Percentiles rank a stretch among this genome's conserved stretches.
Evolutionary conservation across 2,888 invertebrate genomes (phyloP).

Genomic region (Epistrophe grossulariae): DNA sequence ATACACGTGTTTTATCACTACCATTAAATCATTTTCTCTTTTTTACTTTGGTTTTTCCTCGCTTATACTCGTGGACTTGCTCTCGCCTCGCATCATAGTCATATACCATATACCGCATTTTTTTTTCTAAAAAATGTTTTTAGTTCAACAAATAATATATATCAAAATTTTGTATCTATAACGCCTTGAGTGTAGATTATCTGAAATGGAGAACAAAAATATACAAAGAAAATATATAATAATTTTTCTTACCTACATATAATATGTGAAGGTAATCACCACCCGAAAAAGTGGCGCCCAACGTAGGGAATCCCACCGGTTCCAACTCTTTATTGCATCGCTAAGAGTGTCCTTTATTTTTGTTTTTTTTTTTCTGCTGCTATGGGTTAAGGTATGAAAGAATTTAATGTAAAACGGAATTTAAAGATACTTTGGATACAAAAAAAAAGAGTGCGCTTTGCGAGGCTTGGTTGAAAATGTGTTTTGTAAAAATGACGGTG

Average conservation of each 20-base stretch:
- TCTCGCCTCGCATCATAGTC: constrained; percentile 1
- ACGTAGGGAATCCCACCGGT: constrained; percentile 44
- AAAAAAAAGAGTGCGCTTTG: constrained; percentile 52
- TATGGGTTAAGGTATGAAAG: constrained; percentile 29
- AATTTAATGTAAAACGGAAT: constrained; percentile 69
- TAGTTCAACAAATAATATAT: constrained; percentile 26
- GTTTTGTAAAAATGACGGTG: constrained; percentile 54
- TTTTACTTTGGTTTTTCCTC: constrained; percentile 8
- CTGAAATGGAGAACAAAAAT: constrained; percentile 20
- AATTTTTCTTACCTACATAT: not conserved
- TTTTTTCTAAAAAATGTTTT: constrained; percentile 23
- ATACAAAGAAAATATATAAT: constrained; percentile 26
- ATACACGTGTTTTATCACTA: constrained; percentile 84
- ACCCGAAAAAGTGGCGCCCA: constrained; percentile 54
- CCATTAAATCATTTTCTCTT: constrained; percentile 82
- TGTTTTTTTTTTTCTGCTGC: not conserved
- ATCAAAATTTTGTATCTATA: constrained; percentile 47
- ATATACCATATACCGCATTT: not conserved
- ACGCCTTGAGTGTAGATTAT: constrained; percentile 52
- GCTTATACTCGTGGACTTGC: not conserved
- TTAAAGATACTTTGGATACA: constrained; percentile 71
- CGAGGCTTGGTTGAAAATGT: constrained; percentile 44
- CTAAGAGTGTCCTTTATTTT: constrained; percentile 1
- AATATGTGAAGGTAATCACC: constrained; percentile 54
- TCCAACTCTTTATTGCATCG: constrained; percentile 27